Evolutionary conservation across 2,888 invertebrate species (phyloP), one percentile per base, ranked within the genome.

Genomic region (Anticlea derivata): DNA sequence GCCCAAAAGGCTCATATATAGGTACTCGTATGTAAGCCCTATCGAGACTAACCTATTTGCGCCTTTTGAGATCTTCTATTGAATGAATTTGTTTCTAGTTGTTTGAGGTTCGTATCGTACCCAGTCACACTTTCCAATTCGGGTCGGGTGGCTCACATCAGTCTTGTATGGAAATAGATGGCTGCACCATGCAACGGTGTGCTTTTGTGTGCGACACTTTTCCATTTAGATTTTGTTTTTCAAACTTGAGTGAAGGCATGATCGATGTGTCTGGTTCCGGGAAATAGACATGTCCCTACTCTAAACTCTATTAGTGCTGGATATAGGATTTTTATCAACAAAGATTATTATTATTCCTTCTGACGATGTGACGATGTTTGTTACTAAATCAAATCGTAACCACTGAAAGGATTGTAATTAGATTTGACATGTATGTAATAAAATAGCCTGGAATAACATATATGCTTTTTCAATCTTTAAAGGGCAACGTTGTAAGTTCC

Each of bases 131-230:
- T 73, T 78, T 34, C 41, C 34, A 30, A 33, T 24, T 40, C 35
- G 27, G 43, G 61, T 40, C 35, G 27, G 43, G 61, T 64, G 60
- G 63, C 55, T 61, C 58, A 58, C 77, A 79, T 80, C 75, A 78
- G 77, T 82, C 78, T 80, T 72, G 70, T 73, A 80, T 79, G 72
- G 70, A 78, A 78, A 78, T 75, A 61, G 61, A 73, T 75, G 60
- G 66, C 61, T 64, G 63, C 68, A 60, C 63, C 59, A 64, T 61
- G 65, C 70, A 64, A 61, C 54, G 50, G 55, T 68, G 63, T 61
- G 66, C 57, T 62, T 66, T 66, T 62, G 62, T 70, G 61, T 66
- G 60, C 44, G 40, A 41, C 45, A 45, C 49, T 50, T 63, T 62
- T 60, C 61, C 46, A 63, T 66, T 61, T 56, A 46, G 51, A 64